Base-by-base conservation (phyloP, 2,113 vertebrate species). In the Tetrao urogallus region DNA sequence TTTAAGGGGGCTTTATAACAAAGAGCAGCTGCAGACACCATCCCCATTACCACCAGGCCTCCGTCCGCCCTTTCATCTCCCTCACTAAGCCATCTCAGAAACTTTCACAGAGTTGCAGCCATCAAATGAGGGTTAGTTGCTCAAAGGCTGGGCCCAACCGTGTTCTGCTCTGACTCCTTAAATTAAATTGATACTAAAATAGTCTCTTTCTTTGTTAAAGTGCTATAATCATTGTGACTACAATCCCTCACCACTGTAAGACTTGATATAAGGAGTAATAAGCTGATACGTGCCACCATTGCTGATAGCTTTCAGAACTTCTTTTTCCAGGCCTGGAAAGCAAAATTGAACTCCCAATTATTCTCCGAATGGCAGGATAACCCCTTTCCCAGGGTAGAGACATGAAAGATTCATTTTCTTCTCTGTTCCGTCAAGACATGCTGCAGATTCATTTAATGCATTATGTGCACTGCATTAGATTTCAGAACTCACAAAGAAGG, bases 131-230 rank as follows among this genome's bases (percentile, higher is more conserved):
- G 88, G 82, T 94, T 92, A 97, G 79, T 43, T 0, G 2, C 82
- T 80, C 82, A 97, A 94, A 96, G 94, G 74, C 65, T 86, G 70
- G 75, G 65, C 90, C 85, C 91, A 89, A 54, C 73, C 69, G 73
- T 38, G 72, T 63, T 93, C 92, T 67, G 92, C 79, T 95, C 54
- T 13, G 69, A 79, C 15, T 52, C 77, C 95, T 91, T 50, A 86
- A 95, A 97, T 87, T 78, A 94, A 94, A 96, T 58, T 93, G 96
- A 89, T 88, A 88, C 64, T 69, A 79, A 96, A 96, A 90, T n/a
- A 75, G 71, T 90, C 42, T 76, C 28, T 69, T 84, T 81, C 19
- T 32, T 95, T 76, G 93, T 94, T 92, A 79, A 92, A 94, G 93
- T 75, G 79, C 88, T 93, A 20, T 89, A 80, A 95, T 94, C 94